Evolutionary conservation across 2,797 vertebrate genomes (phyloP).

Genomic region (Dipus sagitta): DNA sequence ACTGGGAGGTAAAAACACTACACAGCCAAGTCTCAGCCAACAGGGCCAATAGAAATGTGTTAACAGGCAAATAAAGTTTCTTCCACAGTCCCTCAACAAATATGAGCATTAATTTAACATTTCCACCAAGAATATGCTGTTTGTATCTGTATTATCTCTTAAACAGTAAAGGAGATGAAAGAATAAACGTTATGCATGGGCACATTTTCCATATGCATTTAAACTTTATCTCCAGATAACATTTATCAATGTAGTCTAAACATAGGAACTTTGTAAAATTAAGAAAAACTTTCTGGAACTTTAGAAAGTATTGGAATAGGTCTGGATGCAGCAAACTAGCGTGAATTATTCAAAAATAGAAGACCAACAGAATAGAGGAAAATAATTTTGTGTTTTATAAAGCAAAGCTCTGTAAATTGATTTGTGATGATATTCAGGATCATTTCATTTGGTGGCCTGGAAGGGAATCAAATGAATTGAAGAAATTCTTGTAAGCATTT

Average conservation of each 20-base stretch:
- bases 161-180: conserved; percentile 65
- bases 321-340: conserved; percentile 10
- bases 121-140: conserved; percentile 52
- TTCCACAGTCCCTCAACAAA: conserved; percentile 34
- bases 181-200: conserved; percentile 44
- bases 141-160: conserved; percentile 46
- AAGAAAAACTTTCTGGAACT: conserved; percentile 61
- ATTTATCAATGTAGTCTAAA: conserved; percentile 67
- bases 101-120: conserved; percentile 47
- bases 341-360: conserved; percentile 65
- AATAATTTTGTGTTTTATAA: conserved; percentile 20
- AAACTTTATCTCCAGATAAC: conserved; percentile 56
- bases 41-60: conserved; percentile 28
- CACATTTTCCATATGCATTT: conserved; percentile 68
- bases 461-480: conserved; percentile 56
- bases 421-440: conserved; percentile 14
- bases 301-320: conserved; percentile 42
- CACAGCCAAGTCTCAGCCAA: neutral
- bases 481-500: conserved; percentile 61
- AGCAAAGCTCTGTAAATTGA: conserved; percentile 36
- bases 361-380: neutral
- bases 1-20: neutral
- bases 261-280: conserved; percentile 73
- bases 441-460: conserved; percentile 38
- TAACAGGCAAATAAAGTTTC: conserved; percentile 39